Base-by-base conservation (phyloP, 2,113 vertebrate genomes). In the Melanerpes formicivorus region DNA sequence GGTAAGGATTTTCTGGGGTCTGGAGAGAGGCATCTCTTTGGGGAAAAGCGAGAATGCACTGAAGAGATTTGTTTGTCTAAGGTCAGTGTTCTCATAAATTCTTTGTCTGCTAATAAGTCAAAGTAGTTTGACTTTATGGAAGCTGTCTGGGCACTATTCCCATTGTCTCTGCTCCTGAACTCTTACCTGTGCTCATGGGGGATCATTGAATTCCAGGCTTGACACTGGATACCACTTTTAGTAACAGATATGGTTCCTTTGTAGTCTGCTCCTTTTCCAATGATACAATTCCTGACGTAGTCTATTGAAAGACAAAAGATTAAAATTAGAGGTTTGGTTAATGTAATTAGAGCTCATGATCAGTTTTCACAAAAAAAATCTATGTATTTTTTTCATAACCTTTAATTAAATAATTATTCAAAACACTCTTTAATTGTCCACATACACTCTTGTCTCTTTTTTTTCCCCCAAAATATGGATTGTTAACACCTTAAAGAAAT, bases 151-250 rank as follows among this genome's bases (percentile, higher is more conserved):
- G 54, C 25, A 77, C 13, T 91, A 48, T 84, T 93, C 40, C 34
- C 80, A 78, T 71, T 88, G 86, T 94, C 96, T 90, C 63, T 90
- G 88, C 80, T 87, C 40, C 66, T 94, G 95, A 95, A 96, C 88
- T 96, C 98, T 99, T 98, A 99, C 99, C 98, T 98, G 98, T 99
- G 99, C 92, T 99, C 99, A 48, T 99, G 99, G 84, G 99, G 99
- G 66, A 98, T 98, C 93, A 98, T 98, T 60, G 99, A 99, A 95
- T 98, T 98, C 99, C 99, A 99, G n/a, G 98, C 98, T 91, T 99
- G 99, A 96, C 99, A 99, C 67, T 95, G 98, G 84, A 99, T 98
- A 84, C 99, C 99, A 60, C 96, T 98, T 94, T 97, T 98, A 18
- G 99, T 99, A 94, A 98, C 97, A 16, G 98, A 99, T 92, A 98